Base-by-base conservation (phyloP, 2,888 invertebrate genomes). In the Cataglyphis livida region DNA sequence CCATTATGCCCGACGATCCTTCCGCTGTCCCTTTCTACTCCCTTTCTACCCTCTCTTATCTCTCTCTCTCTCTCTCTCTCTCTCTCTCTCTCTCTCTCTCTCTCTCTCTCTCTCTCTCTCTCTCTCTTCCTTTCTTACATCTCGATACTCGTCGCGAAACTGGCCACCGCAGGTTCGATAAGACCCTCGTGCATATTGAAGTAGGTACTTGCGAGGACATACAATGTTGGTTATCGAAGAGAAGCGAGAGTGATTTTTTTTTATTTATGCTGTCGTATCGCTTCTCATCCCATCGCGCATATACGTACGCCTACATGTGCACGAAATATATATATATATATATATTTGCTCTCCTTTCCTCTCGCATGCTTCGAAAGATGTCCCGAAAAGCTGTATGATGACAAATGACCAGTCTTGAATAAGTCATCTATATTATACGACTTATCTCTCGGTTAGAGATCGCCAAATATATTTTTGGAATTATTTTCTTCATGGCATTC, bases 1-100 rank as follows among this genome's bases (percentile, higher is more conserved):
- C 81, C 86, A 84, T 86, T 88, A 88, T 85, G 81, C 84, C 57
- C 73, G 62, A 21, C 44, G 35, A 68, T 76, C 41, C 73, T 59
- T 25, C 15, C 12, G 3, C 44, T n/a, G n/a, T 68, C 21, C 9
- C 21, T 51, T n/a, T 51, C 62, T 65, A 25, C n/a, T 21, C 25
- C 68, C 25, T 28, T 28, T 28, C 25, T 28, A 25, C 15, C 35
- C 59, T 70, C 15, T 38, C 62, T 75, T 35, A 3, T 12, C 35
- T 62, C 21, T 62, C 6, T 44, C 51, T 83, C 21, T 62, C 6
- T 12, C 35, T 62, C 21, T 62, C 6, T 12, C 35, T 62, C 21
- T 62, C 6, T 12, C 35, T 62, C 21, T 62, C 6, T 12, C 35
- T 62, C 21, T 62, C 6, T 12, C 35, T 62, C 21, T 62, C 6